Evolutionary conservation across 2,797 vertebrate genomes (phyloP).

Genomic region (Ataeniobius toweri): DNA sequence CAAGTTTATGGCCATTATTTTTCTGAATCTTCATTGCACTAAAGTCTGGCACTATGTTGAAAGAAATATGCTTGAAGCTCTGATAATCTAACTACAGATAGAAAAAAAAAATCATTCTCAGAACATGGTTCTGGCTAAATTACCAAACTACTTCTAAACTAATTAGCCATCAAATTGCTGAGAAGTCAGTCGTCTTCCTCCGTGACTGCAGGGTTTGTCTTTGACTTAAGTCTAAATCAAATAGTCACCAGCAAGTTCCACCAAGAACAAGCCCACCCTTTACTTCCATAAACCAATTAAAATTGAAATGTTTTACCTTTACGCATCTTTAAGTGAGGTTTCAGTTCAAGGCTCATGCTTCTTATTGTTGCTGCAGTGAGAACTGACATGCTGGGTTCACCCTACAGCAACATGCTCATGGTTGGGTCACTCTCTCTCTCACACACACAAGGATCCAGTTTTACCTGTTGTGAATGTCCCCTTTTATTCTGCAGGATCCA

Average conservation of each 20-base stretch:
- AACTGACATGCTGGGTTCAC: constrained; percentile 15
- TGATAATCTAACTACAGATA: not conserved
- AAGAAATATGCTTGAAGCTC: not conserved
- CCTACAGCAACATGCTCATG: constrained; percentile 5
- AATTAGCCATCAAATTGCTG: not conserved
- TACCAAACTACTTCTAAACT: not conserved
- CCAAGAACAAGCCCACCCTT: not conserved
- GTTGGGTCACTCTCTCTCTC: constrained; percentile 23
- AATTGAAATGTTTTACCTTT: constrained; percentile 25
- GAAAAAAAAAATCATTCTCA: not conserved
- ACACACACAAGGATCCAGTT: constrained; percentile 26
- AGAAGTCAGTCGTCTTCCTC: not conserved
- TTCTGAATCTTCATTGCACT: not conserved
- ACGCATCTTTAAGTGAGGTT: constrained; percentile 4
- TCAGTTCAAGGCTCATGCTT: not conserved
- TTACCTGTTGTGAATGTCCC: constrained; percentile 35
- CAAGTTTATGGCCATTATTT: not conserved
- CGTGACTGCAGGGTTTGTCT: too few relatives aligned
- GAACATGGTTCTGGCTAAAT: not conserved
- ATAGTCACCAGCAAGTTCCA: not conserved
- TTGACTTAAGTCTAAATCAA: not conserved
- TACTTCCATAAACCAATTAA: not conserved
- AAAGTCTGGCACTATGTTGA: not conserved
- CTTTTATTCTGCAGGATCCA: constrained; percentile 4
- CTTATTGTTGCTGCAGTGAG: not conserved